Conservation (phyloP, 2,888 invertebrate species). For the Dasypogon diadema region DNA sequence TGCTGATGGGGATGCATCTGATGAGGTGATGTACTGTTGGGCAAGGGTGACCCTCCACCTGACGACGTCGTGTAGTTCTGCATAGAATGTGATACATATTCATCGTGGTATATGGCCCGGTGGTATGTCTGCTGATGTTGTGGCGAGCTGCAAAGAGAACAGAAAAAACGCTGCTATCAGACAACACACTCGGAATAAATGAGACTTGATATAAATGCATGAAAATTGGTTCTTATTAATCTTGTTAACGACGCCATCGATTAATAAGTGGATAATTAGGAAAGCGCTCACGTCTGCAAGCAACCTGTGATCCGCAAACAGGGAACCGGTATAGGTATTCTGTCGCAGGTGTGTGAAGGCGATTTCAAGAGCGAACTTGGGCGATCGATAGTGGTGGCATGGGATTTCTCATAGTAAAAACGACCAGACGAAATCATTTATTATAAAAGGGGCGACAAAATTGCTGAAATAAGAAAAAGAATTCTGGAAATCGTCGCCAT, state of each 20-base stretch:
- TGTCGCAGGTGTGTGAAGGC: background rate
- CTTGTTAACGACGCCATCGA: constrained; percentile 46
- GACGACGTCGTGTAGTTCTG: constrained; percentile 50
- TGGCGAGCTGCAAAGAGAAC: constrained; percentile 52
- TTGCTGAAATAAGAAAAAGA: constrained; percentile 38
- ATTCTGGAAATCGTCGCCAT: constrained; percentile 32
- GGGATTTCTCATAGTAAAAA: constrained; percentile 28
- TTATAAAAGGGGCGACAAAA: background rate
- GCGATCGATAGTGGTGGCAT: constrained; percentile 16
- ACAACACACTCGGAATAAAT: background rate
- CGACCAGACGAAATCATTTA: background rate
- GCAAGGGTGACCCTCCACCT: constrained; percentile 53
- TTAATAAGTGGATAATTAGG: constrained; percentile 45
- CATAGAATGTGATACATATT: constrained; percentile 54
- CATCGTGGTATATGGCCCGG: constrained; percentile 56
- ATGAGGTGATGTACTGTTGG: constrained; percentile 54
- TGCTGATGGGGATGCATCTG: constrained; percentile 54
- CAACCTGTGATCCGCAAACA: background rate
- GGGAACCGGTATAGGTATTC: background rate
- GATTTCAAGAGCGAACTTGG: background rate
- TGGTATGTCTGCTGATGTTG: constrained; percentile 56
- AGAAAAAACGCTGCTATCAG: background rate
- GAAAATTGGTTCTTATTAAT: constrained; percentile 41
- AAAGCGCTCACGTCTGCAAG: constrained; percentile 41
- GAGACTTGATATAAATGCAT: constrained; percentile 25